Conservation (phyloP, 1,140 invertebrate species). For the Drosophila sturtevanti region DNA sequence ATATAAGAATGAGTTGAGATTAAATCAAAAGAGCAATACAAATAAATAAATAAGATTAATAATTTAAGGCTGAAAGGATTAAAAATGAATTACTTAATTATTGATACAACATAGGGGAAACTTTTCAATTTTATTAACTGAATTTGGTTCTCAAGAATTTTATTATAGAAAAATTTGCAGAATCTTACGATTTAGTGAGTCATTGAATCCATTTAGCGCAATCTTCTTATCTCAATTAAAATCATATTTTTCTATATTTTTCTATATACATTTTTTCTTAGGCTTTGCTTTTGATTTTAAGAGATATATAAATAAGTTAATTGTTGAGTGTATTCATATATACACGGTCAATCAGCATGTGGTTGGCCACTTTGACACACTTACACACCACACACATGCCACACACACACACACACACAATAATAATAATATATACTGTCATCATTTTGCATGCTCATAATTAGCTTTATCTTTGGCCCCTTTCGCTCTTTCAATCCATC, state of each 20-base stretch:
- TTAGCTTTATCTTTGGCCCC: slow-evolving; percentile 41
- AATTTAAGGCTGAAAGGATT: no score
- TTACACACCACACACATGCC: slow-evolving; percentile 4
- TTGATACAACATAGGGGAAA: no score
- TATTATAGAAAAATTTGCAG: no score
- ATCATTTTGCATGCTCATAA: slow-evolving; percentile 68
- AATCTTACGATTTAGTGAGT: no score
- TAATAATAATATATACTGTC: slow-evolving; percentile 6
- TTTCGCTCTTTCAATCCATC: background rate
- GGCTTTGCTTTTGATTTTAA: background rate
- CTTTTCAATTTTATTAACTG: no score
- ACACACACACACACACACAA: slow-evolving; percentile 11
- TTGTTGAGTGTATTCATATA: slow-evolving; percentile 3
- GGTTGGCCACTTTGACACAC: slow-evolving; percentile 35
- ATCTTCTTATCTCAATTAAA: background rate
- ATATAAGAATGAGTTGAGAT: no score
- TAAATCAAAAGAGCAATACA: no score
- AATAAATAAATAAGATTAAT: no score
- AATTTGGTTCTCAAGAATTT: no score
- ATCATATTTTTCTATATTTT: background rate
- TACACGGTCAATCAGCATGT: slow-evolving; percentile 39
- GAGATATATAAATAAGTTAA: background rate
- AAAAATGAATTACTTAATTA: no score
- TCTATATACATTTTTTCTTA: background rate
- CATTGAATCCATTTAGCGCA: no score